Evolutionary conservation across 2,113 vertebrate genomes (phyloP).

Genomic region (Scomber japonicus): DNA sequence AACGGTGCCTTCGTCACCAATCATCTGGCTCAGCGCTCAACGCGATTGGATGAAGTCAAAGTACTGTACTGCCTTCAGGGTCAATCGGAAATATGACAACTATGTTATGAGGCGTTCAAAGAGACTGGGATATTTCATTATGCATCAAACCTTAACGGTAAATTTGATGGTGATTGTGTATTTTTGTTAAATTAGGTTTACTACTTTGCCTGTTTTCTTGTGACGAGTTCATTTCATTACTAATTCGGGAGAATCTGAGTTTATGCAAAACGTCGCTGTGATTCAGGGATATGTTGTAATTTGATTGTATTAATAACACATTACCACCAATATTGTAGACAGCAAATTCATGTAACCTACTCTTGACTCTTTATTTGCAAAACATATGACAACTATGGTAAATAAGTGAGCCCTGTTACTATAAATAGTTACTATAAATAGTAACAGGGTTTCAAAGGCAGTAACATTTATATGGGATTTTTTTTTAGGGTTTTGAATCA

Average conservation of each 20-base stretch:
- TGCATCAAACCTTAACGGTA: too few relatives aligned
- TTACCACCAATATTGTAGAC: neutral
- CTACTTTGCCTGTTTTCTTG: too few relatives aligned
- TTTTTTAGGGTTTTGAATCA: neutral
- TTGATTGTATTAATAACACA: neutral
- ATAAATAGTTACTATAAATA: too few relatives aligned
- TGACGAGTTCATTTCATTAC: too few relatives aligned
- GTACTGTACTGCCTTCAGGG: constrained; percentile 28
- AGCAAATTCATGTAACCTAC: neutral
- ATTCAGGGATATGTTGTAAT: neutral
- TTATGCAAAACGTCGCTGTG: neutral
- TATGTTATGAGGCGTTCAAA: neutral
- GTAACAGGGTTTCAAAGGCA: too few relatives aligned
- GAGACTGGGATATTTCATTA: neutral
- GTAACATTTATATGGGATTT: too few relatives aligned
- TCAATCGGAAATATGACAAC: neutral
- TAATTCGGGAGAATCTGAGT: neutral
- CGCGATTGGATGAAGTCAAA: constrained; percentile 69
- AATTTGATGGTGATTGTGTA: too few relatives aligned
- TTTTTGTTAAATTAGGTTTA: too few relatives aligned
- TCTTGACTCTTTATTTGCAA: neutral
- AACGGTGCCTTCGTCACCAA: constrained; percentile 79
- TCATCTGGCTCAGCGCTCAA: constrained; percentile 70
- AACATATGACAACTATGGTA: too few relatives aligned
- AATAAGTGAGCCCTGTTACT: too few relatives aligned